Percentiles rank a stretch among this genome's conserved stretches.
Evolutionary conservation across 2,113 vertebrate genomes (phyloP).

Genomic region (Coryphaenoides rupestris): DNA sequence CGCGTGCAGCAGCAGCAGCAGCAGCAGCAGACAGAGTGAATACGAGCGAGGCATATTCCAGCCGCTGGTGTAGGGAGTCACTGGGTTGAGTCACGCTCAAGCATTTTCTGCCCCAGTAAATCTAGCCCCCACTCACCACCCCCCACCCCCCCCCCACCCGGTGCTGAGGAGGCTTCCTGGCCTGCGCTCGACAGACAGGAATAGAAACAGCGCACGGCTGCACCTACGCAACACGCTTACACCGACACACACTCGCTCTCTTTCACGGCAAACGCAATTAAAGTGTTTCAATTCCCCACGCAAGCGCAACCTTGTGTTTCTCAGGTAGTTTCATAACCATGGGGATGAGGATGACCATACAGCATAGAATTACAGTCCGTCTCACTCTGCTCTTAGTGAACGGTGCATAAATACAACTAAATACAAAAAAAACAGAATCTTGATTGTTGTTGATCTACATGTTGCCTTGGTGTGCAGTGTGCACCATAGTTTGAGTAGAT

Average conservation of each 20-base stretch:
- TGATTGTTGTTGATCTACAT: no score
- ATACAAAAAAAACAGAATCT: no score
- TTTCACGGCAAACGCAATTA: background rate
- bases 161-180: slow-evolving; percentile 45
- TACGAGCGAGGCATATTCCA: slow-evolving; percentile 56
- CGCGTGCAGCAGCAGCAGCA: slow-evolving; percentile 23
- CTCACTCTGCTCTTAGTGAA: no score
- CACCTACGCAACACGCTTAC: background rate
- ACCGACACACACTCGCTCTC: background rate
- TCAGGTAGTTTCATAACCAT: no score
- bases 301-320: no score
- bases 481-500: no score
- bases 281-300: no score
- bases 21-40: slow-evolving; percentile 53
- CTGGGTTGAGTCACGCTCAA: slow-evolving; percentile 63
- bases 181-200: slow-evolving; percentile 25
- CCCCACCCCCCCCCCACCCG: slow-evolving; percentile 29
- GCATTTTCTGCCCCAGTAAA: slow-evolving; percentile 77
- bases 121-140: slow-evolving; percentile 66
- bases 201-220: slow-evolving; percentile 29
- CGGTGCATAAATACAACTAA: no score
- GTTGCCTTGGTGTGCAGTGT: no score
- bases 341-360: no score
- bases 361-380: no score
- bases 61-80: slow-evolving; percentile 52